Conservation (phyloP, 2,888 invertebrate genomes). For the Minunthozetes semirufus region DNA sequence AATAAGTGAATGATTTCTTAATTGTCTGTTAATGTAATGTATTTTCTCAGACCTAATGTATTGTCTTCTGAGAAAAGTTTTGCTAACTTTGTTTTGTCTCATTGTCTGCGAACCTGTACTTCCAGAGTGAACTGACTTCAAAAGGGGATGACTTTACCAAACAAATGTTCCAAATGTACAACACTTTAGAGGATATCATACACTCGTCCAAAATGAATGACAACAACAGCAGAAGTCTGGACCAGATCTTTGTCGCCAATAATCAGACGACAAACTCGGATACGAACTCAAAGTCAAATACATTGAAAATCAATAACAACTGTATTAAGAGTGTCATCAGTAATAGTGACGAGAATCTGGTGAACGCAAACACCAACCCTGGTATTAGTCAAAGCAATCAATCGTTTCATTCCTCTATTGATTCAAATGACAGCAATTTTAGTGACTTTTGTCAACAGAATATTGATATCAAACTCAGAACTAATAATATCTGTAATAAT, state of each 20-base stretch:
- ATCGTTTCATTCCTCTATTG: neutral
- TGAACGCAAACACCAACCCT: neutral
- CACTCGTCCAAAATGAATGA: conserved; percentile 17
- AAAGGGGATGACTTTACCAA: conserved; percentile 48
- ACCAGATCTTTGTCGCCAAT: neutral
- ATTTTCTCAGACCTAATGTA: too few species aligned
- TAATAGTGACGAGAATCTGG: neutral
- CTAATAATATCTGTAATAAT: neutral
- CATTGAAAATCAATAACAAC: neutral
- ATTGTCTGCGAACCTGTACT: too few species aligned
- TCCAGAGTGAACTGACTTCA: conserved; percentile 47
- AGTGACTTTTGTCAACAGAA: neutral
- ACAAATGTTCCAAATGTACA: conserved; percentile 49
- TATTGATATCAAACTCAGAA: neutral
- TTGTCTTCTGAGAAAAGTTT: neutral
- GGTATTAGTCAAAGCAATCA: neutral
- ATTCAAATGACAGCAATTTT: neutral
- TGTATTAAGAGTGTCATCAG: neutral
- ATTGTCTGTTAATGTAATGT: too few species aligned
- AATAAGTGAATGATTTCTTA: conserved; percentile 18
- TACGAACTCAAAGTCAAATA: neutral
- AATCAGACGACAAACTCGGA: neutral
- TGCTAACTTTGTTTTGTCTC: too few species aligned
- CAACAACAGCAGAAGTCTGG: neutral
- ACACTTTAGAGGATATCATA: conserved; percentile 46